Evolutionary conservation across 1,140 invertebrate genomes (phyloP), one percentile per base, ranked within the genome.

Genomic region (Temnothorax curvispinosus): DNA sequence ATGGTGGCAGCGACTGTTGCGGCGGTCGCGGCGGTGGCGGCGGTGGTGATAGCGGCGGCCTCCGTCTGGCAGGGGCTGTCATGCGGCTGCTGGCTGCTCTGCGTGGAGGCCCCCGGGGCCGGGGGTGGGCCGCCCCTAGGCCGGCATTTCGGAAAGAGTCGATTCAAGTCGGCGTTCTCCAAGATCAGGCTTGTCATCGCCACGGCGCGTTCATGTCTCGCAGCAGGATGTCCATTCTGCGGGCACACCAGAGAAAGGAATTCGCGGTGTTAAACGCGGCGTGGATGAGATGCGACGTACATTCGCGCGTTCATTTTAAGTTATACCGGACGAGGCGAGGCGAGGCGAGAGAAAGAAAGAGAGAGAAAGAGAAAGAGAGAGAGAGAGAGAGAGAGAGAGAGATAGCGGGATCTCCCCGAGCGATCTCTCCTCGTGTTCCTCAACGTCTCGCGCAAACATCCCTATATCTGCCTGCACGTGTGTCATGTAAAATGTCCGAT

Each of bases 161-260:
- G 94, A 89, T 95, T 95, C 91, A 95, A 94, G 89, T 95, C 95
- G 85, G 95, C 92, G 95, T 95, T 95, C 91, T 95, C 95, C 93
- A 95, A 95, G 91, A 95, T 95, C 95, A 95, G 91, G 82, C 94
- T 95, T 95, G 95, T 95, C 95, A 95, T 95, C 95, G 95, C 95
- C 94, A 92, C 90, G 87, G 85, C 85, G 92, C 92, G 76, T 93
- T 93, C 93, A 90, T 92, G 67, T 91, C 90, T 85, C 76, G 89
- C 77, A 90, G 75, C 60, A 88, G 77, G 85, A 88, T 93, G 85
- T 92, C 91, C 93, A 94, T 94, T 92, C 93, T 94, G 69, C n/a
- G 89, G 41, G 13, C 11, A 85, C 6, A 87, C 18, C 1, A 54
- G 38, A 41, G 77, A 65, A 5, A 72, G 3, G 35, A 32, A 44